Base-by-base conservation (phyloP, 2,797 vertebrate genomes). In the Pangasius djambal region DNA sequence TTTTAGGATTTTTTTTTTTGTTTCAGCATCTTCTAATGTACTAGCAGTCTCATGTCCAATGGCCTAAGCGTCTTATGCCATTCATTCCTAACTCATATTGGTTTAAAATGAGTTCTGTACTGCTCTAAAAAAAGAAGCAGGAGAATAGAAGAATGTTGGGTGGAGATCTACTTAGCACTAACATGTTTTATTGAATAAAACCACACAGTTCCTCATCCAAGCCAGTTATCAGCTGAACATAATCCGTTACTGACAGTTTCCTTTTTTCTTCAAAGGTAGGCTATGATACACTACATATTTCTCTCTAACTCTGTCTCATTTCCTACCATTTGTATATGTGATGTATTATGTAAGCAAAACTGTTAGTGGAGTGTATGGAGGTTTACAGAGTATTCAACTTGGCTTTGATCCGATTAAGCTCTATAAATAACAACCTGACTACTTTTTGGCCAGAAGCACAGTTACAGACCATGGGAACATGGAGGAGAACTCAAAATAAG, bases 341-440 rank as follows among this genome's bases (percentile, higher is more conserved):
- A 55, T 50, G 22, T 40, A 63, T 40, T 37, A 55, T 77, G 63
- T 79, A 84, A 70, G 28, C 15, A 50, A 48, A 81, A 65, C 63
- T 31, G 55, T 44, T 78, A 55, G 65, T 70, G 18, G 9, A 6
- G 12, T 61, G 52, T 85, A 83, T 37, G 52, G 31, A 37, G 74
- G 16, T 61, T 78, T 89, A 78, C 48, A 87, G 52, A 52, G 86
- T 87, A 63, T 65, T 83, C 50, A 67, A 83, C 59, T 75, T 83
- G 31, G 77, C 59, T 83, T 81, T 86, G 59, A 83, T 86, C 44
- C 37, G 20, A 74, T 72, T 69, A 77, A 44, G 61, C 34, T 83
- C 44, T 77, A 86, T 83, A 83, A 88, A 83, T 69, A 90, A 59
- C 55, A 34, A 86, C 65, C 75, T 89, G 83, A 59, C 83, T 61